Evolutionary conservation across 2,797 vertebrate species (phyloP), one percentile per base, ranked within the genome.

Genomic region (Sebastes steindachneri): DNA sequence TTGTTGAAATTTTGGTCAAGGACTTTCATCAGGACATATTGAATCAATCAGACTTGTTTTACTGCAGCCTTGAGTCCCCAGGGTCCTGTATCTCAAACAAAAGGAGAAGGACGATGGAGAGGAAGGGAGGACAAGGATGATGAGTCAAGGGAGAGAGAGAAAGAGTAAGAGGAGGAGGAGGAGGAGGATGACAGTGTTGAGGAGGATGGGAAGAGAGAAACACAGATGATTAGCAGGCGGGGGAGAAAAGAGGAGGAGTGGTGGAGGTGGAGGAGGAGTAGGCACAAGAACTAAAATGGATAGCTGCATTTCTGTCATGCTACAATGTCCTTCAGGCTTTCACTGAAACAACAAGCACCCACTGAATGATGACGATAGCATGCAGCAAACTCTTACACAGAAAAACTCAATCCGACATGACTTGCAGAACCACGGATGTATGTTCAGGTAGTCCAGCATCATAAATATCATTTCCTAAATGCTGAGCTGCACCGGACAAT

Each of bases 51-150:
- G 82, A 79, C 81, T 75, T 79, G 69, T 89, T 93, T 92, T 88
- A 89, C 88, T 82, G 90, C 86, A 91, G 88, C 82, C 86, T 89
- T 68, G 58, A 87, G 82, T 90, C 92, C 86, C 89, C 23, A 19
- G 83, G 85, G 91, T 88, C 88, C 80, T 74, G 84, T 72, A 89
- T 88, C 86, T 86, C 78, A 89, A 90, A 88, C 90, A 89, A 91
- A 86, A 60, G 71, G 73, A 90, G 85, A 91, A 87, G 88, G 92
- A 90, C 80, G 62, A 82, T 77, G 59, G 74, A 73, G 78, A 88
- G 76, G 64, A 80, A 76, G 77, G 77, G 83, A 91, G 86, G 86
- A 88, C 75, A 89, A 84, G 80, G 86, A 88, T 90, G 90, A 92
- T 88, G 87, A 91, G 90, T 87, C 87, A 88, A 91, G 88, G 85